Base-by-base conservation (phyloP, 2,113 vertebrate genomes). In the Triplophysa tibetana region DNA sequence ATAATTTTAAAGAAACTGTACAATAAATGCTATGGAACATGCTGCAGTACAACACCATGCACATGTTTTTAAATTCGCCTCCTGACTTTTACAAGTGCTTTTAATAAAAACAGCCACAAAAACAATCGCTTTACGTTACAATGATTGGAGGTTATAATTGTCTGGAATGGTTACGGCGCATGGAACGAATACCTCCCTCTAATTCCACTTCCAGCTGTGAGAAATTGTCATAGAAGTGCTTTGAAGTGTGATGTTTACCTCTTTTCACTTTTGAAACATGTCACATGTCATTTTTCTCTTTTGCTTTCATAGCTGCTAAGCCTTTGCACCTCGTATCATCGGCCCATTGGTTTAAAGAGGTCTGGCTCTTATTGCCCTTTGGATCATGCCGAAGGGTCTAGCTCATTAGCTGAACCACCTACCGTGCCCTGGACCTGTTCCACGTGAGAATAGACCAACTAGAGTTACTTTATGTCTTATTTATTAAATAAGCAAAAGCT, bases 241-340 rank as follows among this genome's bases (percentile, higher is more conserved):
- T 83, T 89, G 81, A 87, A 81, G 82, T 85, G 79, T 81, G 77
- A 83, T 16, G 81, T 80, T 43, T 56, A 78, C 76, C 80, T 88
- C 75, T 86, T 88, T 85, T 87, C 78, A 69, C 63, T 82, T 77
- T 78, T 70, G 8, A 14, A 82, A 86, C 75, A 85, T 88, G 86
- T 87, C 86, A 84, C 75, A 77, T 86, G 85, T 80, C 61, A 83
- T 88, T 87, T 86, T 82, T 85, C 75, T 84, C 61, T 21, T 79
- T 80, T 61, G 84, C 82, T 86, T 89, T 87, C 66, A 88, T 82
- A 84, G 81, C 84, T 83, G 82, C 72, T 85, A 83, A 85, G 81
- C 80, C 81, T 87, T 83, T 80, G 70, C 82, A 80, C 69, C 81
- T 82, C 70, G 70, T 81, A 83, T 76, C 66, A 48, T 77, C 70